Evolutionary conservation across 2,888 invertebrate species (phyloP).

Genomic region (Ganaspis brasiliensis): DNA sequence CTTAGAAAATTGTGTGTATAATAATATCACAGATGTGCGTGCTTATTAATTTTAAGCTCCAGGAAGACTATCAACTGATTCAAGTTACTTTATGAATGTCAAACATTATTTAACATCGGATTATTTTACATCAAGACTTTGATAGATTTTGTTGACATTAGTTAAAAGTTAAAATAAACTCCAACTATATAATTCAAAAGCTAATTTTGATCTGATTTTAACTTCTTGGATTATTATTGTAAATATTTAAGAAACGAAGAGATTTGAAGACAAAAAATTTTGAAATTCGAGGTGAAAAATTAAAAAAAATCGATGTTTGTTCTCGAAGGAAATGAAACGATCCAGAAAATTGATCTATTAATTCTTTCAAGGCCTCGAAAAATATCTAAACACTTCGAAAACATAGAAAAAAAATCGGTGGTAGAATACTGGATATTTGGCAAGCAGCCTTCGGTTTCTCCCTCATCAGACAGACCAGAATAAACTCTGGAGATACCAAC

Average conservation of each 20-base stretch:
- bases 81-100: slow-evolving; percentile 28
- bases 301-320: background rate
- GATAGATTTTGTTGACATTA: background rate
- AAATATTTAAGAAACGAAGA: no score
- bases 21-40: slow-evolving; percentile 10
- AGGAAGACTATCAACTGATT: slow-evolving; percentile 25
- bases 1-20: slow-evolving; percentile 29
- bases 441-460: slow-evolving; percentile 68
- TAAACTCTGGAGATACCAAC: slow-evolving; percentile 72
- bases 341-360: background rate
- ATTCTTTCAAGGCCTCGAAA: background rate
- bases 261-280: no score
- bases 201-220: no score
- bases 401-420: slow-evolving; percentile 62
- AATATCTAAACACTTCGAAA: slow-evolving; percentile 30
- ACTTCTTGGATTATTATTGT: no score
- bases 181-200: no score
- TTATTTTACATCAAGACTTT: background rate
- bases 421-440: slow-evolving; percentile 66
- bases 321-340: no score
- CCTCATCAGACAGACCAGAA: slow-evolving; percentile 70
- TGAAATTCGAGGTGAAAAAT: no score
- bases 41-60: background rate
- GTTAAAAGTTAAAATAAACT: background rate
- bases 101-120: slow-evolving; percentile 15